A percentile compares a stretch with the other conserved stretches of the same genome.
phyloP scores from a whole-genome alignment of 1,140 invertebrate genomes.

The Calosoma granatense region DNA sequence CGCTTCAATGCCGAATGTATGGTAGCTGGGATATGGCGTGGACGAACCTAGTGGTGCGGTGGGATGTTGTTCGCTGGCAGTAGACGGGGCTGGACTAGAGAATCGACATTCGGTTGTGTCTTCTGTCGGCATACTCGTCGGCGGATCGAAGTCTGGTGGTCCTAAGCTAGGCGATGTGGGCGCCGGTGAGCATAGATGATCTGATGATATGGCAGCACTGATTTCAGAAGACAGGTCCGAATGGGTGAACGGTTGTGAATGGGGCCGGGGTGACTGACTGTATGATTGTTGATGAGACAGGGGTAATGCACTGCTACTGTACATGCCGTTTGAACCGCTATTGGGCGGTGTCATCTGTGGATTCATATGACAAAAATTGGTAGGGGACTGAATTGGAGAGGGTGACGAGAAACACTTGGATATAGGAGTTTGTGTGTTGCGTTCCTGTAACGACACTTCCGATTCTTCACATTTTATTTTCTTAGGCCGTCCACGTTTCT shows the following conservation, averaged over 20 bases:
- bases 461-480: slow-evolving; percentile 55
- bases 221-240: slow-evolving; percentile 67
- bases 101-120: slow-evolving; percentile 38
- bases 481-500: slow-evolving; percentile 74
- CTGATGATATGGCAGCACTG: slow-evolving; percentile 64
- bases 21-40: slow-evolving; percentile 21
- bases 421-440: slow-evolving; percentile 29
- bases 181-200: slow-evolving; percentile 49
- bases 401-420: slow-evolving; percentile 46
- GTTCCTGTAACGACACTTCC: slow-evolving; percentile 22
- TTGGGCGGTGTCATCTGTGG: slow-evolving; percentile 29
- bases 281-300: slow-evolving; percentile 35
- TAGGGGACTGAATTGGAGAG: slow-evolving; percentile 40
- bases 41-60: slow-evolving; percentile 18
- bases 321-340: slow-evolving; percentile 29
- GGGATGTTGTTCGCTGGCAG: slow-evolving; percentile 30
- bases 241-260: slow-evolving; percentile 55
- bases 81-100: slow-evolving; percentile 38
- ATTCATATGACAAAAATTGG: slow-evolving; percentile 34
- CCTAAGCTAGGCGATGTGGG: slow-evolving; percentile 55
- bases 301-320: slow-evolving; percentile 36
- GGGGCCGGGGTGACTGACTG: slow-evolving; percentile 46
- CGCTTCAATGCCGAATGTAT: background rate
- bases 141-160: slow-evolving; percentile 68
- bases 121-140: slow-evolving; percentile 47